phyloP scores from a whole-genome alignment of 2,888 invertebrate species.

The Drosophila kuntzei region DNA sequence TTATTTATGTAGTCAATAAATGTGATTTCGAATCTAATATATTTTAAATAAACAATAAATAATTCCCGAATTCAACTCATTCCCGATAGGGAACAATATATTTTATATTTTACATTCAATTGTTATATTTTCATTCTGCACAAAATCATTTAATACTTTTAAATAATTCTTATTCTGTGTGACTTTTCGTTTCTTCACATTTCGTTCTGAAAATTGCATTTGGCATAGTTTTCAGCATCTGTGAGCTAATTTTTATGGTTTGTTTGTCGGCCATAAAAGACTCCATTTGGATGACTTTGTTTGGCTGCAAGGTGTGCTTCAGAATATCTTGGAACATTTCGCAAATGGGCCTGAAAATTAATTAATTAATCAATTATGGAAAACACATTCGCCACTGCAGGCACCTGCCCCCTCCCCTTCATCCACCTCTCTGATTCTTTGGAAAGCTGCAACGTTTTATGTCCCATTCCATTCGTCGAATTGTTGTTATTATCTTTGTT shows the following conservation, averaged over 20 bases:
- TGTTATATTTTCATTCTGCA: neutral
- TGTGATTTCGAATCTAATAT: too few relatives aligned
- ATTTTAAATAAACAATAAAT: too few relatives aligned
- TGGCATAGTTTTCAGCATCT: neutral
- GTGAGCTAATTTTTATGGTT: conserved; percentile 33
- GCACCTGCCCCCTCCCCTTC: conserved; percentile 31
- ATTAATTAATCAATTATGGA: conserved; percentile 77
- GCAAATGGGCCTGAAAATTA: conserved; percentile 53
- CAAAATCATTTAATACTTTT: neutral
- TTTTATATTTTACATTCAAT: neutral
- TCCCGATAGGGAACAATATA: too few relatives aligned
- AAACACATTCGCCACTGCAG: conserved; percentile 47
- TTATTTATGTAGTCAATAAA: too few relatives aligned
- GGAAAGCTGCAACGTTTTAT: conserved; percentile 66
- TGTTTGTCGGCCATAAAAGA: conserved; percentile 29
- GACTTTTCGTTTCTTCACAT: neutral
- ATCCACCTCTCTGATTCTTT: conserved; percentile 44
- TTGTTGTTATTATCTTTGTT: neutral
- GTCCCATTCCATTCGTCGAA: conserved; percentile 43
- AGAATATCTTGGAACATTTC: conserved; percentile 36
- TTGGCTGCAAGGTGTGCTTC: conserved; percentile 23
- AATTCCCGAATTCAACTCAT: too few relatives aligned
- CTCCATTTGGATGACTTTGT: conserved; percentile 34
- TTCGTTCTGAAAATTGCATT: neutral
- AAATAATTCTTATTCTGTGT: neutral